Evolutionary conservation across 2,888 invertebrate genomes (phyloP), one percentile per base, ranked within the genome.

Genomic region (Hydropsyche betteni): DNA sequence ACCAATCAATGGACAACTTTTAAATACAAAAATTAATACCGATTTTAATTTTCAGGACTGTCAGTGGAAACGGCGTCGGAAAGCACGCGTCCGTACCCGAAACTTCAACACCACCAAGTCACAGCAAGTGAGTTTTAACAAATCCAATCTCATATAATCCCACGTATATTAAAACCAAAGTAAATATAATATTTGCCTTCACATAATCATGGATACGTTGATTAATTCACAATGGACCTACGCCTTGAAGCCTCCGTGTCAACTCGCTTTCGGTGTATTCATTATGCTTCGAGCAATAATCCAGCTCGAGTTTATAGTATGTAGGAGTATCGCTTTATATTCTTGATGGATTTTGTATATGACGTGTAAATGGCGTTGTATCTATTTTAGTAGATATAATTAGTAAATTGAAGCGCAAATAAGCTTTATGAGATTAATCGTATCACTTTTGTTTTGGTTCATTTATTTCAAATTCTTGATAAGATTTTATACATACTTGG

Each of bases 71-170:
- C 69, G 74, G 68, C 75, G 33, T 70, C 76, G 36, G 76, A 75
- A 51, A 75, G 70, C 55, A 55, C 71, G 69, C 75, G 68, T 51
- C 74, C 76, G 33, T 72, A 76, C 61, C 71, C 68, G 6, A 61
- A 73, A 38, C 71, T 70, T 33, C 71, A 75, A n/a, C 76, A 75
- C 16, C 78, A 78, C 55, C 75, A 72, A 55, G 78, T 78, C 68
- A 78, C 78, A 64, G 78, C 78, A 76, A 76, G 78, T 78, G 75
- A 74, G 51, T 51, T 38, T 58, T 4, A 8, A 34, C 36, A 68
- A 44, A 44, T 14, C 38, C 6, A 33, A 12, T 10, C 69, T 8
- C 12, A 69, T 38, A 2, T 38, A 24, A 34, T 36, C n/a, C 5
- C 64, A 7, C 3, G 58, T 58, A 16, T 58, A 16, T 44, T 44